Conservation (phyloP, 2,888 invertebrate species). For the Phyllotreta cruciferae region DNA sequence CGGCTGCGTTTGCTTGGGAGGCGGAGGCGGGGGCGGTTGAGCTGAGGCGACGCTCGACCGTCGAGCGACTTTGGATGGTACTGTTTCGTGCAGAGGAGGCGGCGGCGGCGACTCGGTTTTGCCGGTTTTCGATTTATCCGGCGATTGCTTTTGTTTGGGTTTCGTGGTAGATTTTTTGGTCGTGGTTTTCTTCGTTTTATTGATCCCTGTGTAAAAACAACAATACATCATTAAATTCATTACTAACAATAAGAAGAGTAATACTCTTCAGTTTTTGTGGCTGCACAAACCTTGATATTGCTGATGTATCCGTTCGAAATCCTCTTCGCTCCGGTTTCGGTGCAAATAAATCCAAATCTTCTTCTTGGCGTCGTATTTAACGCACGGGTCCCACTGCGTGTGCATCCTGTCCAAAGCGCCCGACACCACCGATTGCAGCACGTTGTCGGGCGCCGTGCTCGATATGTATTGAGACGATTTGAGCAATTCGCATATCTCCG, state of each 20-base stretch:
- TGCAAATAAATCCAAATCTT: constrained; percentile 97
- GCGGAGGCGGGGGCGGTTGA: constrained; percentile 7
- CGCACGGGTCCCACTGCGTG: constrained; percentile 90
- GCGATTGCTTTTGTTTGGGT: constrained; percentile 55
- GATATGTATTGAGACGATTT: constrained; percentile 70
- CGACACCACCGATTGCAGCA: constrained; percentile 83
- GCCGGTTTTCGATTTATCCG: constrained; percentile 36
- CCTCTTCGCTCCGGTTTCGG: constrained; percentile 68
- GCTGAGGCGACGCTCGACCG: constrained; percentile 18
- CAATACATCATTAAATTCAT: not conserved
- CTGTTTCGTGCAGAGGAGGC: constrained; percentile 25
- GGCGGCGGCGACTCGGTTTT: constrained; percentile 36
- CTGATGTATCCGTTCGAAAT: constrained; percentile 73
- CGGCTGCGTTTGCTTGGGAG: constrained; percentile 4
- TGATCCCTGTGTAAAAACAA: constrained; percentile 55
- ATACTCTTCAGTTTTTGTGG: no score
- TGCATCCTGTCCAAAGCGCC: constrained; percentile 90
- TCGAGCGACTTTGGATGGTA: constrained; percentile 15
- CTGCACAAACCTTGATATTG: constrained; percentile 64
- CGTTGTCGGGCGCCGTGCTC: constrained; percentile 66
- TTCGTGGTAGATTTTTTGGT: constrained; percentile 55
- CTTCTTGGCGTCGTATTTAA: constrained; percentile 88
- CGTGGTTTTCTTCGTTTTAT: constrained; percentile 61
- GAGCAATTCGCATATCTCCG: constrained; percentile 88
- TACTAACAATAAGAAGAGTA: not conserved